These are phyloP conservation scores for Hipposideros armiger DNA, from an alignment of 2,113 vertebrate genomes.

Conservation along the genomic window DNA sequence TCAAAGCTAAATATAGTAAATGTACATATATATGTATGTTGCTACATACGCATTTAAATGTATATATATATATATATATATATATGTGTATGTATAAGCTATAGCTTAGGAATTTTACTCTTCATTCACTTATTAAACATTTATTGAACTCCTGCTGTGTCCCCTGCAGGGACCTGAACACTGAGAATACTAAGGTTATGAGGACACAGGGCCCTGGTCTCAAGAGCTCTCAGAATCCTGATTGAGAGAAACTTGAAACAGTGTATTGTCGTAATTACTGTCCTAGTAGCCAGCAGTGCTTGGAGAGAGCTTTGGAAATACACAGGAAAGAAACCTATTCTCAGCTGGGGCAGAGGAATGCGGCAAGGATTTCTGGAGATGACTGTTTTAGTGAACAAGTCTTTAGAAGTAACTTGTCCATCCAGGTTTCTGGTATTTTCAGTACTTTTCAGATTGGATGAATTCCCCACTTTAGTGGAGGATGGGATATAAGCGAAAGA, in stretches of 20 bases:
- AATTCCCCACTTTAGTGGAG: not conserved
- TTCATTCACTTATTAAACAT: constrained; percentile 21
- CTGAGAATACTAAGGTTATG: not conserved
- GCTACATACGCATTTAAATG: too few relatives aligned
- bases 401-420: constrained; percentile 30
- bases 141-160: not conserved
- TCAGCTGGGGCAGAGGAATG: constrained; percentile 2
- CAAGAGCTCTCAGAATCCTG: constrained; percentile 1
- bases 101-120: not conserved
- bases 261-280: not conserved
- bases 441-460: not conserved
- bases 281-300: not conserved
- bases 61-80: not conserved
- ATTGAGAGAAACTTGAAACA: not conserved
- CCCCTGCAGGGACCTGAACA: not conserved
- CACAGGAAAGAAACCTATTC: not conserved
- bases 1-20: not conserved
- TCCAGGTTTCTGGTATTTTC: constrained; percentile 7
- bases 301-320: not conserved
- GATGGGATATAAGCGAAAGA: not conserved
- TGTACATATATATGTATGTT: not conserved
- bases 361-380: not conserved
- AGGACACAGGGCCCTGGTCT: not conserved
- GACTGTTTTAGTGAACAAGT: constrained; percentile 17
- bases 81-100: not conserved